A percentile compares a stretch with the other conserved stretches of the same genome.
Evolutionary conservation across 2,113 vertebrate genomes (phyloP).

Genomic region (Prolemur simus): DNA sequence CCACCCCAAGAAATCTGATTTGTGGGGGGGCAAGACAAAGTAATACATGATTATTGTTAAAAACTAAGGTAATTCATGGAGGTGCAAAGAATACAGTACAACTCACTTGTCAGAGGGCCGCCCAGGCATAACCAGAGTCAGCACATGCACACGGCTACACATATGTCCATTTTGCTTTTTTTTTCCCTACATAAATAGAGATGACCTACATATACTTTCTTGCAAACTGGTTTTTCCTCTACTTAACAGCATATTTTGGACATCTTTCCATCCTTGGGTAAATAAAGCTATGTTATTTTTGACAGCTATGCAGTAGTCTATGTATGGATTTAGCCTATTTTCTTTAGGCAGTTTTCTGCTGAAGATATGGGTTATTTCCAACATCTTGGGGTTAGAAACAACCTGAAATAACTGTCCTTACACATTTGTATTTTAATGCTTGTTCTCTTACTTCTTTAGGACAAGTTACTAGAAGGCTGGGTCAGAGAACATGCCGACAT

Average conservation of each 20-base stretch:
- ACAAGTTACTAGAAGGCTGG: not conserved
- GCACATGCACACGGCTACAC: no score
- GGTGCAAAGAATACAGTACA: not conserved
- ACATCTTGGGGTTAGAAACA: not conserved
- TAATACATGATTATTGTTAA: not conserved
- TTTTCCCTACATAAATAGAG: not conserved
- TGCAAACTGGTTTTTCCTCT: conserved; percentile 17
- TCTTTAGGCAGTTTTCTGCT: conserved; percentile 2
- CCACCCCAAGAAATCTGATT: not conserved
- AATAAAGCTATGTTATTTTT: not conserved
- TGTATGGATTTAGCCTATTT: conserved; percentile 13
- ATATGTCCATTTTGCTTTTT: not conserved
- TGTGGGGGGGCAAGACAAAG: not conserved
- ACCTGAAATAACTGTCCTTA: not conserved
- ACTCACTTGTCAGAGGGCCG: not conserved
- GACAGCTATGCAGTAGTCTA: not conserved
- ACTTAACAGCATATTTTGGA: not conserved
- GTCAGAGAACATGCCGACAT: not conserved
- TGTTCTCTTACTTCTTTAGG: not conserved
- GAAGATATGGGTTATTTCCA: not conserved
- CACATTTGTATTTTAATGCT: not conserved
- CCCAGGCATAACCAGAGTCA: not conserved
- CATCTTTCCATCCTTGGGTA: not conserved
- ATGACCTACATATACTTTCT: not conserved
- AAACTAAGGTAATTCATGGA: not conserved